Base-by-base conservation (phyloP, 2,888 invertebrate genomes). In the Athrips mouffetella region DNA sequence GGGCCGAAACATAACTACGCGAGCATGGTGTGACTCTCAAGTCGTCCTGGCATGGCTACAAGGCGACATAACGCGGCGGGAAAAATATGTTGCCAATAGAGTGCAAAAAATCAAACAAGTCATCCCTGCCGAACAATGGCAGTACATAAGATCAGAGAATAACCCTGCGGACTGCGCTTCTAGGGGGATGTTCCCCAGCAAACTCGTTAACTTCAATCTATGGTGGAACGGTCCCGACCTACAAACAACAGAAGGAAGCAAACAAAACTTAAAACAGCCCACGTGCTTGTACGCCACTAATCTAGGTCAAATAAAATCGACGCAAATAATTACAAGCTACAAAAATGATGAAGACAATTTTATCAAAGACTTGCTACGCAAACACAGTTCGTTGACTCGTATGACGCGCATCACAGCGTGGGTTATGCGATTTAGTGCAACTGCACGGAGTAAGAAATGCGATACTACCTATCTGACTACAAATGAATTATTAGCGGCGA, bases 81-180 rank as follows among this genome's bases (percentile, higher is more conserved):
- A 55, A 27, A 46, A 13, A 40, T 59, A 51, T 30, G 49, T 55
- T 0, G 49, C 48, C 2, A 54, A 55, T 16, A 33, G 55, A 6
- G 57, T 57, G 6, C 6, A 21, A 5, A 48, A 52, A 10, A 61
- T 59, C 8, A 49, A 31, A 11, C 16, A 45, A 7, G 40, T 48
- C 8, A 49, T 50, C 18, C 47, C 49, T 3, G 16, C 48, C 10
- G 16, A 21, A 11, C 30, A 37, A 6, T 55, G 57, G 57, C 11
- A 16, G 1, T 54, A 58, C 18, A 27, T 59, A 0, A 51, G 48
- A 16, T 51, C 57, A 1, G 50, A 55, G 7, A 35, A 53, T 1
- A 65, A 65, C 25, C 62, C 62, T 4, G 63, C 62, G 0, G 65
- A 68, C 45, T 57, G 55, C 37, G 63, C 64, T 0, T 51, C 62